Conservation (phyloP, 2,113 vertebrate species). For the Aviceda subcristata region DNA sequence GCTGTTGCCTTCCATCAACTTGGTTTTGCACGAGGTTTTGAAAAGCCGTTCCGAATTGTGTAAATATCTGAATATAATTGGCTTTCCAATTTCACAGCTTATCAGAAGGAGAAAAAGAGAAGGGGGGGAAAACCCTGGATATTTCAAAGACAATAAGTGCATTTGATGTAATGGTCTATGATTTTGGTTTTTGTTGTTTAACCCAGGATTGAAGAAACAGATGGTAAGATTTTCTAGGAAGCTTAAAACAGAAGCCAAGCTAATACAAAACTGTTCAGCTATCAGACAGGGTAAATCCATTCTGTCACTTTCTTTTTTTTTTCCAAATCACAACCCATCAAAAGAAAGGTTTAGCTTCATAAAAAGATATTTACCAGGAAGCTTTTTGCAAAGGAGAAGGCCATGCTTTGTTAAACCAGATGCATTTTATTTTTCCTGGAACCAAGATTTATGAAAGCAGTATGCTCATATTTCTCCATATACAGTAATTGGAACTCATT, state of each 20-base stretch:
- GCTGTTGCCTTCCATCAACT: conserved; percentile 40
- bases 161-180: conserved; percentile 70
- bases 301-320: conserved; percentile 7
- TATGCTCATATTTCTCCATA: conserved; percentile 84
- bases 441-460: conserved; percentile 81
- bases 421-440: conserved; percentile 81
- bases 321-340: conserved; percentile 62
- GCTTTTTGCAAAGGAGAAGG: conserved; percentile 71
- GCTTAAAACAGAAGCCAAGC: conserved; percentile 79
- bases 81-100: conserved; percentile 65
- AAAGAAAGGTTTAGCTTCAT: conserved; percentile 70
- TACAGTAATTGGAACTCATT: conserved; percentile 85
- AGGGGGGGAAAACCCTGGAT: not conserved
- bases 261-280: conserved; percentile 77
- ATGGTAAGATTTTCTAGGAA: conserved; percentile 81
- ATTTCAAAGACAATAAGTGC: conserved; percentile 71
- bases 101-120: conserved; percentile 37
- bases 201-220: conserved; percentile 76
- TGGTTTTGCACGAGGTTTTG: conserved; percentile 33
- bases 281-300: conserved; percentile 73
- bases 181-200: conserved; percentile 74
- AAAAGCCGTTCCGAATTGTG: conserved; percentile 48
- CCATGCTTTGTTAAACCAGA: conserved; percentile 79
- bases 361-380: conserved; percentile 72
- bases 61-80: conserved; percentile 69